These are phyloP conservation scores for Ceyx margarethae DNA, from an alignment of 2,113 vertebrate species.

Conservation along the genomic window DNA sequence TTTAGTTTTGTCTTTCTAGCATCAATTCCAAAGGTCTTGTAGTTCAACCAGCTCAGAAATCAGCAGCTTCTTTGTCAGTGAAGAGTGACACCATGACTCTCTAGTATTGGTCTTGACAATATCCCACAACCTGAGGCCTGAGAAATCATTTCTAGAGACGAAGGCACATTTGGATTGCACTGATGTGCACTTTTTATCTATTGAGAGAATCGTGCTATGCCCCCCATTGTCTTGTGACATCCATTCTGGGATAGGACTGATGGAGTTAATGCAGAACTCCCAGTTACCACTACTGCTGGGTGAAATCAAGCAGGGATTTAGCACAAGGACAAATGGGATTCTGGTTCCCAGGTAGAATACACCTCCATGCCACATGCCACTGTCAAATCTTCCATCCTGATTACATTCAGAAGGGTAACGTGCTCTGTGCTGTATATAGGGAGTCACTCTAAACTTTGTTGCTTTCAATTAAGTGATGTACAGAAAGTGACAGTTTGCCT, in stretches of 20 bases:
- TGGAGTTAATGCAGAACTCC: background rate
- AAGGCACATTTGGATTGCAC: background rate
- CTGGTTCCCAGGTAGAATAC: background rate
- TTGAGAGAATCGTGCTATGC: background rate
- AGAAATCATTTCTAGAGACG: background rate
- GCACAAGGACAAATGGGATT: background rate
- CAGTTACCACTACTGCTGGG: background rate
- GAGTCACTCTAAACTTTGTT: background rate
- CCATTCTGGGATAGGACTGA: background rate
- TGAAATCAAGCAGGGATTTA: background rate
- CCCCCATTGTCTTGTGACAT: rapidly evolving
- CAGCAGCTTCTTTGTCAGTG: background rate
- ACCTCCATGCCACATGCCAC: background rate
- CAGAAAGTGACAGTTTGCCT: background rate
- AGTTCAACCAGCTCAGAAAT: background rate
- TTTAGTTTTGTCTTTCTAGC: background rate
- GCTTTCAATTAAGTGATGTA: background rate
- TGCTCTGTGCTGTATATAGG: background rate
- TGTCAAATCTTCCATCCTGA: background rate
- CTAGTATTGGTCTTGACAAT: background rate
- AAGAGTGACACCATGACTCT: rapidly evolving
- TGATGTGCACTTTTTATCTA: background rate
- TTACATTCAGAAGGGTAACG: background rate
- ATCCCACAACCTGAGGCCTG: background rate
- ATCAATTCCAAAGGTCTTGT: background rate